Evolutionary conservation across 2,888 invertebrate genomes (phyloP).

Genomic region (Uloborus plumipes): DNA sequence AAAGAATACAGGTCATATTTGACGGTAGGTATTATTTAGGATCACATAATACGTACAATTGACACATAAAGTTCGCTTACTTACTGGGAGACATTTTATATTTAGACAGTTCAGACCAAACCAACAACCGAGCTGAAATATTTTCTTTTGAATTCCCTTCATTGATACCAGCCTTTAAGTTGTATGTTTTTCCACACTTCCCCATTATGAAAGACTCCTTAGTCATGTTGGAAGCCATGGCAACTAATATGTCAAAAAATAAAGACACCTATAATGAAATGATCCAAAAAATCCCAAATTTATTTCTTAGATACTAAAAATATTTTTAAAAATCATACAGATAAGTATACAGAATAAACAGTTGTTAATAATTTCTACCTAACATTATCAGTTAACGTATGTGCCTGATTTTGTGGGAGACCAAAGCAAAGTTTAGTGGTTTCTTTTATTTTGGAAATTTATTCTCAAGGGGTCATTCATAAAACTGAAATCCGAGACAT

Average conservation of each 20-base stretch:
- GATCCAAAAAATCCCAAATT: no score
- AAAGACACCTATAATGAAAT: constrained; percentile 72
- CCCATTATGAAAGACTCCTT: constrained; percentile 71
- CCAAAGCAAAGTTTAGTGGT: no score
- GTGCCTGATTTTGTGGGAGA: no score
- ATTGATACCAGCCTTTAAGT: constrained; percentile 59
- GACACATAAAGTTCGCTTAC: constrained; percentile 26
- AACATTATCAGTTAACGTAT: no score
- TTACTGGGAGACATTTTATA: constrained; percentile 70
- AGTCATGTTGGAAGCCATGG: constrained; percentile 71
- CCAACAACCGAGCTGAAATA: constrained; percentile 68
- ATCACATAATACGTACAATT: no score
- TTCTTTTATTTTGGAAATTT: no score
- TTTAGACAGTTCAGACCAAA: constrained; percentile 70
- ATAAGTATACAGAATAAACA: no score
- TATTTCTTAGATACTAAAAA: neutral
- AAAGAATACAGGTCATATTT: no score
- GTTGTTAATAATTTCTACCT: no score
- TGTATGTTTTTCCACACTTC: constrained; percentile 67
- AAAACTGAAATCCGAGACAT: no score
- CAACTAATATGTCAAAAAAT: constrained; percentile 74
- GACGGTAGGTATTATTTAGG: no score
- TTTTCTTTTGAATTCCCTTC: constrained; percentile 63
- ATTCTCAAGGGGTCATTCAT: no score
- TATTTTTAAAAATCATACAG: neutral